Evolutionary conservation across 2,113 vertebrate species (phyloP).

Genomic region (Heteronetta atricapilla): DNA sequence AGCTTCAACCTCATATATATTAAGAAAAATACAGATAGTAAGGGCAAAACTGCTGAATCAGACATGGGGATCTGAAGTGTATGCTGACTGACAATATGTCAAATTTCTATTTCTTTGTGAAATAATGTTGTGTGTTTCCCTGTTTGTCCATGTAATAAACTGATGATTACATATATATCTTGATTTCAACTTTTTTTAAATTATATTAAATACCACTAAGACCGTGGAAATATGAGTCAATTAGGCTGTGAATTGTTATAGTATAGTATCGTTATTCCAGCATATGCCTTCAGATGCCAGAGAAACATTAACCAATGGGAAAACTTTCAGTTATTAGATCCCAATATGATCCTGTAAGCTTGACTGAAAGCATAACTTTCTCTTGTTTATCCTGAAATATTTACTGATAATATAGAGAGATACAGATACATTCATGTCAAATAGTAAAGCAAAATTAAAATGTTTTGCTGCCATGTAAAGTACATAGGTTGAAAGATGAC

Average conservation of each 20-base stretch:
- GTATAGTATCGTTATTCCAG: background rate
- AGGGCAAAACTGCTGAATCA: background rate
- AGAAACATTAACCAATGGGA: conserved; percentile 48
- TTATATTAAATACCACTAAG: conserved; percentile 8
- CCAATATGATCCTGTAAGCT: background rate
- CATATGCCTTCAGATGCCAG: conserved; percentile 20
- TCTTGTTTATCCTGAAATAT: background rate
- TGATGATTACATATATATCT: background rate
- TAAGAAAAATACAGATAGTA: background rate
- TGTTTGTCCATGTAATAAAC: background rate
- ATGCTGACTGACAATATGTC: background rate
- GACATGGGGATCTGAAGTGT: background rate
- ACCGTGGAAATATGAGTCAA: conserved; percentile 20
- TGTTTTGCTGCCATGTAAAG: background rate
- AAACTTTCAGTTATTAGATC: conserved; percentile 34
- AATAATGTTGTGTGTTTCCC: background rate
- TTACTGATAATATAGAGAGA: background rate
- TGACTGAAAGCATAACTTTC: background rate
- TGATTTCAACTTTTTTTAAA: background rate
- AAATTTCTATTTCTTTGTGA: background rate
- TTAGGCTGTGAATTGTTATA: background rate
- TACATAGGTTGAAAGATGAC: background rate
- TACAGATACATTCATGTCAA: background rate
- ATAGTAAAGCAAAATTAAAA: background rate
- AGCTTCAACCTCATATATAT: background rate